These are phyloP conservation scores for Hypsopygia costalis DNA, from an alignment of 2,888 invertebrate species.

Conservation along the genomic window DNA sequence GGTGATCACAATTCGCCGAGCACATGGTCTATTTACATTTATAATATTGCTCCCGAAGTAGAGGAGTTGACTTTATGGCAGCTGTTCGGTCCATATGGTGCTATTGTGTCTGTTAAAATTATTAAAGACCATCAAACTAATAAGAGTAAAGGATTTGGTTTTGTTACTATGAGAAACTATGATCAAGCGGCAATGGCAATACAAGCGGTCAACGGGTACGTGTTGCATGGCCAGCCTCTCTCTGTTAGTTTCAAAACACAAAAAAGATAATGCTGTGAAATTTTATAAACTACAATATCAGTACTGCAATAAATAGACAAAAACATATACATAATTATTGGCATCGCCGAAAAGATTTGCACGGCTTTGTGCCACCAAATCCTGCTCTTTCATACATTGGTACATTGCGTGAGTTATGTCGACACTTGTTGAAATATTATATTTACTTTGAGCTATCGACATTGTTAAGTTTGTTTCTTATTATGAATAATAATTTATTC, in stretches of 20 bases:
- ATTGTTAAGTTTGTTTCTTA: slow-evolving; percentile 80
- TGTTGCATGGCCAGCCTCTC: slow-evolving; percentile 70
- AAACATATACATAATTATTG: slow-evolving; percentile 52
- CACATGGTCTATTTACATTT: slow-evolving; percentile 79
- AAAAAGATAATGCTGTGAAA: slow-evolving; percentile 75
- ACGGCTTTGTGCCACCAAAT: slow-evolving; percentile 50
- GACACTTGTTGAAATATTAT: slow-evolving; percentile 75
- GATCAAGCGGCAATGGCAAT: slow-evolving; percentile 79
- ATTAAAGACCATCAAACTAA: slow-evolving; percentile 78
- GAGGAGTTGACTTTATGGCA: slow-evolving; percentile 78
- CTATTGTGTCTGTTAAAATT: slow-evolving; percentile 79
- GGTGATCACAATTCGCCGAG: slow-evolving; percentile 73
- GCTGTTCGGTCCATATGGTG: slow-evolving; percentile 78
- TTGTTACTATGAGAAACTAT: slow-evolving; percentile 79
- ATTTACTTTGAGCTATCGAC: slow-evolving; percentile 78
- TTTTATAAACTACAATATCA: slow-evolving; percentile 72
- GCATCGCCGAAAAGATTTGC: slow-evolving; percentile 51
- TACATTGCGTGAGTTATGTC: slow-evolving; percentile 60
- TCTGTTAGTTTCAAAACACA: slow-evolving; percentile 79
- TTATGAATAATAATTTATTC: slow-evolving; percentile 80
- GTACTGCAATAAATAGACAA: slow-evolving; percentile 75
- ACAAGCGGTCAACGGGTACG: slow-evolving; percentile 74
- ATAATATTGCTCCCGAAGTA: slow-evolving; percentile 76
- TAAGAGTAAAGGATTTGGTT: slow-evolving; percentile 78
- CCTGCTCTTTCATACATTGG: slow-evolving; percentile 27